Conservation (phyloP, 2,113 vertebrate species). For the Entomyzon cyanotis region DNA sequence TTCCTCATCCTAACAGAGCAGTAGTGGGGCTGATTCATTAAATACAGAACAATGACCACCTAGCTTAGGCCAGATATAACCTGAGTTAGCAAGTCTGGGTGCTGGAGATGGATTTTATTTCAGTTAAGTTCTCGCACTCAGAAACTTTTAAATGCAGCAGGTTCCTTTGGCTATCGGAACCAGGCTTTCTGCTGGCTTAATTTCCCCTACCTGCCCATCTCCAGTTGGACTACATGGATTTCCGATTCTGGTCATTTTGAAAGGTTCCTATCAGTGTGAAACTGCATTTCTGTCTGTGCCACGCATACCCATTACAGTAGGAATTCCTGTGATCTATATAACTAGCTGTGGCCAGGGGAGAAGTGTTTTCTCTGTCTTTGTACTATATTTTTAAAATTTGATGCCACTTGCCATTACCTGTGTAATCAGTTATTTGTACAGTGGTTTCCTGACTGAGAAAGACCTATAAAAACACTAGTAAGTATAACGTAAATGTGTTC, state of each 20-base stretch:
- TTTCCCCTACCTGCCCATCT: neutral
- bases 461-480: neutral
- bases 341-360: neutral
- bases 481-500: neutral
- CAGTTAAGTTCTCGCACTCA: neutral
- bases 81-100: neutral
- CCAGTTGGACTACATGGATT: neutral
- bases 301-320: neutral
- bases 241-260: neutral
- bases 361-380: neutral
- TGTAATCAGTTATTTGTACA: neutral
- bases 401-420: neutral
- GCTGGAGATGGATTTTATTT: neutral
- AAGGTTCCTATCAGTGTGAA: neutral
- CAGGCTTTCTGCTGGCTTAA: neutral
- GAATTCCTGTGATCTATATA: neutral
- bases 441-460: neutral
- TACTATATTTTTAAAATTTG: neutral
- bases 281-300: neutral
- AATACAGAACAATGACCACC: neutral
- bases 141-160: neutral
- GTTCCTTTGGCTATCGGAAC: neutral
- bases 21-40: neutral
- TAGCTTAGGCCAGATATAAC: neutral
- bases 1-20: neutral